phyloP scores from a whole-genome alignment of 2,113 vertebrate genomes.

The Chaetops frenatus region DNA sequence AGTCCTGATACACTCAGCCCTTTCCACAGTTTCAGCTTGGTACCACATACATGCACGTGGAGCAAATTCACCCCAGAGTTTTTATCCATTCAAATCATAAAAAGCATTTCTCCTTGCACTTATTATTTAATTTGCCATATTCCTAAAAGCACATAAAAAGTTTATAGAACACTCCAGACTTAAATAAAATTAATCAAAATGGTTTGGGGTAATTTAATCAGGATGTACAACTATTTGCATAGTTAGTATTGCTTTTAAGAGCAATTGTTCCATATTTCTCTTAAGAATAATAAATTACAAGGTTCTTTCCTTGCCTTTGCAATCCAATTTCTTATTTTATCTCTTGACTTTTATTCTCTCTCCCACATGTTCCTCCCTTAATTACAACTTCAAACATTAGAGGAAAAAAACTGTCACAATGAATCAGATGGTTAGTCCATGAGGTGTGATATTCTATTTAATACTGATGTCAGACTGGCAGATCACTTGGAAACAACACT shows the following conservation, averaged over 20 bases:
- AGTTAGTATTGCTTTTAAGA: background rate
- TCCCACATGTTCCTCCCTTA: conserved; percentile 7
- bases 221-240: background rate
- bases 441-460: background rate
- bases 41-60: accelerated
- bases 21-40: background rate
- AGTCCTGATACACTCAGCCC: background rate
- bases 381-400: conserved; percentile 15
- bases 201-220: background rate
- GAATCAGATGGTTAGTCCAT: conserved; percentile 15
- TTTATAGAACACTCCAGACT: background rate
- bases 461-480: background rate
- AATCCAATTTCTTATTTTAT: conserved; percentile 23
- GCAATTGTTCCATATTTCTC: background rate
- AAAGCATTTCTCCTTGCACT: background rate
- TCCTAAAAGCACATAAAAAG: background rate
- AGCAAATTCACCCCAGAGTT: background rate
- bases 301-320: background rate
- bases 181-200: background rate
- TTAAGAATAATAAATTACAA: background rate
- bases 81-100: background rate
- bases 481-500: background rate
- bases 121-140: background rate
- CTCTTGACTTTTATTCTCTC: conserved; percentile 20
- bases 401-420: background rate